phyloP scores from a whole-genome alignment of 2,888 invertebrate genomes.

The Beris morrisii region DNA sequence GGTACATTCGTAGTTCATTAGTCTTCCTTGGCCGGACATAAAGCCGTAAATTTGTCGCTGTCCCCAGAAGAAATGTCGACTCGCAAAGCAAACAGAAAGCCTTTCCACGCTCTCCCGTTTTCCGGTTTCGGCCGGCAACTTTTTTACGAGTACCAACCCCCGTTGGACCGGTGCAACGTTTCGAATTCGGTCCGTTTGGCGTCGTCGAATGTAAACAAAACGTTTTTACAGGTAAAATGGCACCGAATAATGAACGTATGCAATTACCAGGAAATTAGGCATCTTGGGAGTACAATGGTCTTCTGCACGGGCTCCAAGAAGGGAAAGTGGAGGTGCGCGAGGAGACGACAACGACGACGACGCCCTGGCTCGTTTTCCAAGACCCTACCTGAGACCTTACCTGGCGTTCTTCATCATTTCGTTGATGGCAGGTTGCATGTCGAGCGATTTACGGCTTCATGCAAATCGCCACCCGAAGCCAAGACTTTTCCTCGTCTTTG shows the following conservation, averaged over 20 bases:
- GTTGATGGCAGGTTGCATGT: slow-evolving; percentile 32
- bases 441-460: slow-evolving; percentile 30
- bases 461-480: slow-evolving; percentile 10
- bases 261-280: slow-evolving; percentile 28
- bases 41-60: slow-evolving; percentile 29
- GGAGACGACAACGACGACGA: too few species aligned
- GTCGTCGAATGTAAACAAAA: slow-evolving; percentile 30
- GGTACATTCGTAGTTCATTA: background rate
- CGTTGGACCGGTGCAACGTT: slow-evolving; percentile 27
- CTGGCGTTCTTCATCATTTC: slow-evolving; percentile 24
- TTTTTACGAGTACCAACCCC: background rate
- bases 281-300: slow-evolving; percentile 25
- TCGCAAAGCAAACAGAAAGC: slow-evolving; percentile 27
- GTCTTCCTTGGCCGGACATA: slow-evolving; percentile 21
- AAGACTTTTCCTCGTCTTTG: background rate
- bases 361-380: slow-evolving; percentile 7
- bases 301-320: background rate
- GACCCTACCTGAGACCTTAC: slow-evolving; percentile 12
- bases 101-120: slow-evolving; percentile 28
- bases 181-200: slow-evolving; percentile 8
- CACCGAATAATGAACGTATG: slow-evolving; percentile 29
- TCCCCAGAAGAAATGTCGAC: slow-evolving; percentile 28
- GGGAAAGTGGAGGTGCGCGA: too few species aligned
- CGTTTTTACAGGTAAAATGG: slow-evolving; percentile 30
- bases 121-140: slow-evolving; percentile 25